Evolutionary conservation across 1,140 invertebrate genomes (phyloP), one percentile per base, ranked within the genome.

Genomic region (Lepidurus couesii): DNA sequence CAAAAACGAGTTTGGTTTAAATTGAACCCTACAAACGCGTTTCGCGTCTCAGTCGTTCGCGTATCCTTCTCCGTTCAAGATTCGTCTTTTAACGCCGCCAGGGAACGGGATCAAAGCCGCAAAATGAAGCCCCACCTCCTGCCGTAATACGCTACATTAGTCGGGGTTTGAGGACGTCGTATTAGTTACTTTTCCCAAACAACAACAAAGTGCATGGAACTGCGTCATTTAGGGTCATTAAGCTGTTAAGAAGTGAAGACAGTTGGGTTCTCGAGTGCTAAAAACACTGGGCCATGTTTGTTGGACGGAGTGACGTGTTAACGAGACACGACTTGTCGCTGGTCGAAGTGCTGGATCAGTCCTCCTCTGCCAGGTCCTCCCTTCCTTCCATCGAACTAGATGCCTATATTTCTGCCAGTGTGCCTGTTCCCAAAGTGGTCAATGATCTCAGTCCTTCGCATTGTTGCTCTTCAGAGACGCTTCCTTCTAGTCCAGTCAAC

Each of bases 151-250:
- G 34, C 3, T 26, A 4, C 34, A 34, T 47, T 47, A 47, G 13
- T 21, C 16, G 53, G 6, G 6, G 8, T 9, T 7, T 21, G 53
- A n/a, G 6, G 53, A 65, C 53, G 53, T 65, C n/a, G n/a, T 7
- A n/a, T 65, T 65, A 7, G 53, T 65, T 47, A 21, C 53, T 5
- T 4, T 9, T 21, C 45, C 53, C 53, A 65, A 65, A 65, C 53
- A 65, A 65, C 53, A 65, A 65, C 53, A 65, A 65, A 65, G n/a
- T 65, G 53, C 53, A 65, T 65, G 53, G 53, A 65, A 65, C 53
- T 65, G 53, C 53, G n/a, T 21, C 13, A 65, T 65, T 65, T 65
- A 65, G 6, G 21, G 4, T 7, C 16, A 13, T 7, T n/a, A 11
- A 65, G 16, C 53, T n/a, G 8, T 13, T 10, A 21, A 65, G 21